These are phyloP conservation scores for Fabriciana adippe DNA, from an alignment of 2,888 invertebrate genomes.

Conservation along the genomic window DNA sequence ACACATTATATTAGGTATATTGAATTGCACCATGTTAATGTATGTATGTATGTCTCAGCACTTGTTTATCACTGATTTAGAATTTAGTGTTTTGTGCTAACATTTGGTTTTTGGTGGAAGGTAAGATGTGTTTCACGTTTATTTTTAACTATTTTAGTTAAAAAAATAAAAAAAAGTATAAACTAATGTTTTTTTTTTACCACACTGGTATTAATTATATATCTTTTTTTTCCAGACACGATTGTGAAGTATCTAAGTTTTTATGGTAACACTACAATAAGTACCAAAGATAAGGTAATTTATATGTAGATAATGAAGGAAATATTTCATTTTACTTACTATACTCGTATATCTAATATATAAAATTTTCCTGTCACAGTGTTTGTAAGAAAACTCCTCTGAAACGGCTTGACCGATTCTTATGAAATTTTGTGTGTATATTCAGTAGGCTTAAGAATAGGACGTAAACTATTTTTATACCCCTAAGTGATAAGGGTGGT, in stretches of 20 bases:
- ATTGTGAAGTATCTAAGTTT: slow-evolving; percentile 30
- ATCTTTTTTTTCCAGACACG: slow-evolving; percentile 41
- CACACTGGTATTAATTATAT: slow-evolving; percentile 3
- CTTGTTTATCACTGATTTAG: slow-evolving; percentile 15
- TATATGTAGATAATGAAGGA: slow-evolving; percentile 50
- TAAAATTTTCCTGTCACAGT: too few relatives aligned
- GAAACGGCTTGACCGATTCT: too few relatives aligned
- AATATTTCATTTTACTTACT: slow-evolving; percentile 40
- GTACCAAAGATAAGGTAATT: slow-evolving; percentile 32
- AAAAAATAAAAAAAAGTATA: not conserved
- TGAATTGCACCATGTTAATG: slow-evolving; percentile 4
- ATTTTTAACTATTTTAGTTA: not conserved
- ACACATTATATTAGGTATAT: not conserved
- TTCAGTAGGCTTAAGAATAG: too few relatives aligned
- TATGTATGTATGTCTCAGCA: slow-evolving; percentile 8
- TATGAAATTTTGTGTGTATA: too few relatives aligned
- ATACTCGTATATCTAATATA: not conserved
- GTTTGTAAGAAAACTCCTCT: too few relatives aligned
- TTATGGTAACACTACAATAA: not conserved
- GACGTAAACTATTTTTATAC: too few relatives aligned
- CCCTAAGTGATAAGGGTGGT: too few relatives aligned
- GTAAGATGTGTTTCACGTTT: slow-evolving; percentile 26
- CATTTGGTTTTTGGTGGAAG: slow-evolving; percentile 31
- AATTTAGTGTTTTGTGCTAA: slow-evolving; percentile 32
- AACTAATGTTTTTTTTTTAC: not conserved